Conservation (phyloP, 2,113 vertebrate species). For the Dissostichus mawsoni region DNA sequence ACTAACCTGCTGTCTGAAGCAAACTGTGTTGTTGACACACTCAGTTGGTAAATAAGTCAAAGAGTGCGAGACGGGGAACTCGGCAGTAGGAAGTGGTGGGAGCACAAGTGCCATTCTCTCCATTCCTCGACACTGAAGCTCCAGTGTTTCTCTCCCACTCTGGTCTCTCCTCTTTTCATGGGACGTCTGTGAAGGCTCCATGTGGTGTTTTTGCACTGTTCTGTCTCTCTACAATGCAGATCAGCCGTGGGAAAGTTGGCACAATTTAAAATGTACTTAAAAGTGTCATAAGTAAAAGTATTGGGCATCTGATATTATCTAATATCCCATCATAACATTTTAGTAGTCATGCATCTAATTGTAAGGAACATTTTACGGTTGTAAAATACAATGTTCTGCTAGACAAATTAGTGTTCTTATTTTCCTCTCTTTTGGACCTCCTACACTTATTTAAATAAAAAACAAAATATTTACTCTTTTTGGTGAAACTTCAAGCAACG, state of each 20-base stretch:
- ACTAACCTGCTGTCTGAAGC: slow-evolving; percentile 77
- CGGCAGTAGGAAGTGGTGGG: slow-evolving; percentile 78
- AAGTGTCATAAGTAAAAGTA: not conserved
- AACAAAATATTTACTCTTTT: not conserved
- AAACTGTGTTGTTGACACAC: slow-evolving; percentile 45
- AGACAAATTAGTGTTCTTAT: not conserved
- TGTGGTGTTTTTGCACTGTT: slow-evolving; percentile 13
- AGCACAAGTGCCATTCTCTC: slow-evolving; percentile 79
- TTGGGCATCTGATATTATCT: not conserved
- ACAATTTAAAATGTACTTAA: not conserved
- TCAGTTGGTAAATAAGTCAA: slow-evolving; percentile 49
- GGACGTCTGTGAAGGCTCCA: slow-evolving; percentile 30
- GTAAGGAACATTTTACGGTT: not conserved
- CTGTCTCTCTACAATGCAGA: slow-evolving; percentile 19
- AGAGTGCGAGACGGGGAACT: slow-evolving; percentile 38
- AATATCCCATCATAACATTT: not conserved
- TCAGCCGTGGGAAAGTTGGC: not conserved
- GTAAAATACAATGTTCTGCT: not conserved
- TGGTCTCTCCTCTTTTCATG: slow-evolving; percentile 31
- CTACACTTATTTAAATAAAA: not conserved
- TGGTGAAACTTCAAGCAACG: not conserved
- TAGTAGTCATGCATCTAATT: not conserved
- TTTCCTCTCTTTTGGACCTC: not conserved
- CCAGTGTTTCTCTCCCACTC: slow-evolving; percentile 82
- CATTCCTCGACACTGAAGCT: slow-evolving; percentile 81